Conservation (phyloP, 2,113 vertebrate species). For the Myiagra hebetior region DNA sequence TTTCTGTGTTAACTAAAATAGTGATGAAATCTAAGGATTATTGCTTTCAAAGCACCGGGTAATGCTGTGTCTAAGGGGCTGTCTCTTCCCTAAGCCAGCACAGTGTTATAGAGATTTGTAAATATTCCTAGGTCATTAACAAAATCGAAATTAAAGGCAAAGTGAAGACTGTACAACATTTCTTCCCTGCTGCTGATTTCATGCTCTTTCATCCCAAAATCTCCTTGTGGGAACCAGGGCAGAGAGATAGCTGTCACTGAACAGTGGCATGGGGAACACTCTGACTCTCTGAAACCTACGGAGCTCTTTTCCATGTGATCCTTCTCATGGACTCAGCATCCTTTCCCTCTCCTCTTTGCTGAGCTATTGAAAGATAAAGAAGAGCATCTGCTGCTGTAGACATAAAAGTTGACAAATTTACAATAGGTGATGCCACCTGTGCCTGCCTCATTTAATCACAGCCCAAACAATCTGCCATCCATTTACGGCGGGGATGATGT, state of each 20-base stretch:
- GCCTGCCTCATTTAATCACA: constrained; percentile 11
- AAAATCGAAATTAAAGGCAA: not conserved
- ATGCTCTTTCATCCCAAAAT: not conserved
- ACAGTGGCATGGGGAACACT: not conserved
- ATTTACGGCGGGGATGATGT: not conserved
- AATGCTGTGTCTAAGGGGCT: rapidly evolving
- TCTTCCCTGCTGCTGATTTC: not conserved
- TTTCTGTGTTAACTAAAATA: not conserved
- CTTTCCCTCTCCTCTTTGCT: not conserved
- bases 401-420: constrained; percentile 17
- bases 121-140: not conserved
- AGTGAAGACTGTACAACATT: not conserved
- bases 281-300: not conserved
- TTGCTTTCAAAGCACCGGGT: not conserved
- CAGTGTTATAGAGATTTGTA: not conserved
- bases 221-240: not conserved
- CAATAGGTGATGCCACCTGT: constrained; percentile 41
- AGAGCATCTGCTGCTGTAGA: constrained; percentile 10
- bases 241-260: not conserved
- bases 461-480: constrained; percentile 8
- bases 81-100: not conserved
- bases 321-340: not conserved
- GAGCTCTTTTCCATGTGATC: not conserved
- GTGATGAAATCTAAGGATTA: not conserved
- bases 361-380: not conserved